phyloP scores from a whole-genome alignment of 1,140 invertebrate genomes.

The Heterodera schachtii region DNA sequence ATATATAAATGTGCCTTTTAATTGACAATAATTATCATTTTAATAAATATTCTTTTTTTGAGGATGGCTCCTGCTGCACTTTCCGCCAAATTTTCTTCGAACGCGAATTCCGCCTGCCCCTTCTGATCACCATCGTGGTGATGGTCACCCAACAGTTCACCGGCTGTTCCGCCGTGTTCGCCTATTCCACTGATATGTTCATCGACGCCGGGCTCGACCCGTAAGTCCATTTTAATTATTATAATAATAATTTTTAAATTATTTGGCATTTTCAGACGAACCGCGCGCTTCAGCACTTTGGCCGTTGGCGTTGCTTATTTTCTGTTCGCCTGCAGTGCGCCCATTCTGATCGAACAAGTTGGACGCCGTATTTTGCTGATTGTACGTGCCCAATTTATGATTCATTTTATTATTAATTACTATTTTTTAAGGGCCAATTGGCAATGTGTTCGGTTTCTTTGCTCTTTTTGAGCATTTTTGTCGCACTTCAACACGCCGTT shows the following conservation, averaged over 20 bases:
- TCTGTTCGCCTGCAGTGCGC: constrained; percentile 58
- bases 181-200: constrained; percentile 64
- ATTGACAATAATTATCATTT: background rate
- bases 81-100: constrained; percentile 55
- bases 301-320: constrained; percentile 64
- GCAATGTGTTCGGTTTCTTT: constrained; percentile 53
- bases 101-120: constrained; percentile 49
- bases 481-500: constrained; percentile 53
- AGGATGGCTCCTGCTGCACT: constrained; percentile 49
- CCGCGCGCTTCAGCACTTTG: constrained; percentile 57
- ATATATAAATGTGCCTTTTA: too few relatives aligned
- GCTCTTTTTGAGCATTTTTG: constrained; percentile 52
- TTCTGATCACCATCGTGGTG: constrained; percentile 56
- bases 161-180: constrained; percentile 63
- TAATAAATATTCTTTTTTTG: constrained; percentile 7
- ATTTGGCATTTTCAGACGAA: constrained; percentile 38
- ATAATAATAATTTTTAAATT: constrained; percentile 13
- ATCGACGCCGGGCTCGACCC: constrained; percentile 54
- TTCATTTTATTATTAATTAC: background rate
- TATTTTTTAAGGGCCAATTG: constrained; percentile 39
- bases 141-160: constrained; percentile 66
- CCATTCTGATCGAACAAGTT: constrained; percentile 59
- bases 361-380: constrained; percentile 55
- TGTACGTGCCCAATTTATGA: constrained; percentile 30
- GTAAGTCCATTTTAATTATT: constrained; percentile 30